Base-by-base conservation (phyloP, 2,113 vertebrate genomes). In the Tenebrosternarchus preto region DNA sequence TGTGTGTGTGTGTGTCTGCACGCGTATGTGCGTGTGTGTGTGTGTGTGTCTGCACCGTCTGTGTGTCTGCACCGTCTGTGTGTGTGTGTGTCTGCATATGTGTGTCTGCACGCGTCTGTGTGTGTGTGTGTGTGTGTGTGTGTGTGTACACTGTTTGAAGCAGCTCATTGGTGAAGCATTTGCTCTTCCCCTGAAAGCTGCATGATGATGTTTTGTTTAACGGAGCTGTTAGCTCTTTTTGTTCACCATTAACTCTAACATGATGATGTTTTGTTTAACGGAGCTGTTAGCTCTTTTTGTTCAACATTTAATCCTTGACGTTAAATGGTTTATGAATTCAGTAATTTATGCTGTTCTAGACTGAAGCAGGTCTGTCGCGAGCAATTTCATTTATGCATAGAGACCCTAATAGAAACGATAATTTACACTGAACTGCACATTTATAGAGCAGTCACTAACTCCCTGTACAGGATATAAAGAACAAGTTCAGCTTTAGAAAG, bases 401-500 rank as follows among this genome's bases (percentile, higher is more conserved):
- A 27, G 27, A 56, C 22, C 56, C 2, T 46, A 74, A 67, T 57
- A 68, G 78, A 57, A 80, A 43, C 25, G 50, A 22, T 68, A 74
- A 67, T 80, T 50, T 66, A 67, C 50, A 43, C 22, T 43, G 71
- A 57, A 43, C 57, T 59, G 43, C 22, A 43, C 29, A 57, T 74
- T 64, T 67, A 33, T 73, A 19, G 22, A 27, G 43, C 31, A 17
- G 60, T 66, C 68, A 24, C 67, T 74, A 53, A 68, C 31, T 56
- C 71, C 16, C 50, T 27, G 19, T 73, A 29, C 70, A 64, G 70
- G 46, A 66, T 46, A 66, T 74, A 80, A 80, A 73, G 70, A 19
- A 27, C 27, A 20, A 31, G 55, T 56, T 73, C 39, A 67, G 25
- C 39, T 29, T 69, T 17, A 69, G 29, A 46, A 33, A 36, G n/a